Evolutionary conservation across 2,797 vertebrate species (phyloP).

Genomic region (Darevskia nairensis): DNA sequence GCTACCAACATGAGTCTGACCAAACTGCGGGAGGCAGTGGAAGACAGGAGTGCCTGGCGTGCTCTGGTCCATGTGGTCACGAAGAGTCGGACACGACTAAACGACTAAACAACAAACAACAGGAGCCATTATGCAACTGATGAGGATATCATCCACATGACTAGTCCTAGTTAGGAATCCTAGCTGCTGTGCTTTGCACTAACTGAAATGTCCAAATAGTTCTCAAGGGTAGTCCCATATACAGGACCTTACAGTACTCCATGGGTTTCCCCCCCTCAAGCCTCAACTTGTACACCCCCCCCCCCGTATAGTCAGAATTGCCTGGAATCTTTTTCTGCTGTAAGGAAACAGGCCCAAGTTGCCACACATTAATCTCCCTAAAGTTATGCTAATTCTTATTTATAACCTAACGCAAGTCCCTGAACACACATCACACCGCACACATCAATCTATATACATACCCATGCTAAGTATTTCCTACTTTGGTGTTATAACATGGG

Average conservation of each 20-base stretch:
- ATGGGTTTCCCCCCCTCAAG: background rate
- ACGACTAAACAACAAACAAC: too few relatives aligned
- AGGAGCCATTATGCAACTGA: background rate
- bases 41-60: too few relatives aligned
- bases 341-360: background rate
- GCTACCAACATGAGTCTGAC: too few relatives aligned
- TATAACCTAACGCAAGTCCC: slow-evolving; percentile 13
- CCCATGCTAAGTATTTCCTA: slow-evolving; percentile 5
- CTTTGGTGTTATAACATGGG: background rate
- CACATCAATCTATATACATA: slow-evolving; percentile 5
- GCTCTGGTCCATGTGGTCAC: too few relatives aligned
- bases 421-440: background rate
- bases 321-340: background rate
- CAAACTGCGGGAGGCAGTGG: too few relatives aligned
- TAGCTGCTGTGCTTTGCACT: background rate
- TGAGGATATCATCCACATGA: background rate
- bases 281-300: background rate
- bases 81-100: too few relatives aligned
- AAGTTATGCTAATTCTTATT: slow-evolving; percentile 28
- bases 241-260: background rate
- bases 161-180: background rate
- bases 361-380: slow-evolving; percentile 19
- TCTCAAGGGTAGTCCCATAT: background rate
- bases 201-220: background rate
- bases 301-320: background rate